phyloP scores from a whole-genome alignment of 1,140 invertebrate genomes.

The Penaeus chinensis region DNA sequence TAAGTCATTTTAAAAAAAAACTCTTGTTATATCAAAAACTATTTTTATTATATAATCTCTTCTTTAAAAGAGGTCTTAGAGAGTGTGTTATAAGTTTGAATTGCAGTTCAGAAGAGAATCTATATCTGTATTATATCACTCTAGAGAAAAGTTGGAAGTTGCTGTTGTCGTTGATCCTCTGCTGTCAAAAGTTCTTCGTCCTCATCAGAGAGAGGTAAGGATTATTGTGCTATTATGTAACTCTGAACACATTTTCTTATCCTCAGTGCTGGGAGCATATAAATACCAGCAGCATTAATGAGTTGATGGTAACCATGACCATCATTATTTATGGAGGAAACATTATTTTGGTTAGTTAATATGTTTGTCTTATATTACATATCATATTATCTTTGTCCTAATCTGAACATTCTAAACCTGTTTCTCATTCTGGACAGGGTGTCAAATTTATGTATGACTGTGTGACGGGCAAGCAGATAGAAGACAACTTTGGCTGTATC shows the following conservation, averaged over 20 bases:
- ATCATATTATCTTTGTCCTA: constrained; percentile 16
- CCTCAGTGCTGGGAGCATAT: no score
- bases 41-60: background rate
- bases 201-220: constrained; percentile 93
- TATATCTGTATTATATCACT: constrained; percentile 63
- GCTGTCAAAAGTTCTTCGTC: constrained; percentile 88
- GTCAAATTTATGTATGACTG: constrained; percentile 99
- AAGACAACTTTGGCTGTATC: constrained; percentile 91
- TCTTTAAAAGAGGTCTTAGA: no score
- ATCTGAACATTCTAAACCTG: constrained; percentile 33
- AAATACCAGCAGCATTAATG: background rate
- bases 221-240: constrained; percentile 4
- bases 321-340: background rate
- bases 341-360: background rate
- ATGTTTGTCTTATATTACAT: constrained; percentile 44
- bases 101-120: constrained; percentile 9
- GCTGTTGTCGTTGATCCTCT: constrained; percentile 96
- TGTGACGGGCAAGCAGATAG: constrained; percentile 92
- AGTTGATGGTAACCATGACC: background rate
- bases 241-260: background rate
- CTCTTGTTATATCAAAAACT: background rate
- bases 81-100: no score
- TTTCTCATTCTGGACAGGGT: constrained; percentile 73
- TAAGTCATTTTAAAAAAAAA: background rate
- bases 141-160: constrained; percentile 77